phyloP scores from a whole-genome alignment of 37 sponge, comb jelly and placozoan genomes.

The Bolinopsis microptera region DNA sequence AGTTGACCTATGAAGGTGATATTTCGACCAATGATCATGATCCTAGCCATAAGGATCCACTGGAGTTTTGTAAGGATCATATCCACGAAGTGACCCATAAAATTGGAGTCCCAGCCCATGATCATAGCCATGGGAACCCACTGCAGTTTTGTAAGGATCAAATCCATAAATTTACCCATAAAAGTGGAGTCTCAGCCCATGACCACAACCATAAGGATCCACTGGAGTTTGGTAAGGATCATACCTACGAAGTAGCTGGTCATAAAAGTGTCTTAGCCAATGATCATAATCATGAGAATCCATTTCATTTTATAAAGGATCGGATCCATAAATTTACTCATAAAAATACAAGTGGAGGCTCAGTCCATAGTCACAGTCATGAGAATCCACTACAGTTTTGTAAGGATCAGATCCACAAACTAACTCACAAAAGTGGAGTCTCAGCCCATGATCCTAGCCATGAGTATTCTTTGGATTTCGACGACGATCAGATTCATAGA shows the following conservation, averaged over 20 bases:
- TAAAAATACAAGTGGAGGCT: no score
- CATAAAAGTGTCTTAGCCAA: no score
- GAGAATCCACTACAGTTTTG: background rate
- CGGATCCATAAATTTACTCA: background rate
- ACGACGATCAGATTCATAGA: background rate
- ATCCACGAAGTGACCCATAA: no score
- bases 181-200: background rate
- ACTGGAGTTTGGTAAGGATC: background rate
- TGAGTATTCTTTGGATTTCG: background rate
- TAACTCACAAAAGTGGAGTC: background rate
- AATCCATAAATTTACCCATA: background rate
- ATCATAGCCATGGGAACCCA: background rate
- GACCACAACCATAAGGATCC: background rate
- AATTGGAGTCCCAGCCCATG: no score
- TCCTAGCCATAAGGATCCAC: background rate
- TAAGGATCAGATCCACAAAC: background rate
- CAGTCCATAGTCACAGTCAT: background rate
- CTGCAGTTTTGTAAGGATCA: background rate
- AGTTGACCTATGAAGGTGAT: background rate
- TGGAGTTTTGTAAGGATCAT: no score
- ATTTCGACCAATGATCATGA: background rate
- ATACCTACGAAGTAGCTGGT: background rate
- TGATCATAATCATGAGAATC: background rate
- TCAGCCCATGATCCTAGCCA: background rate
- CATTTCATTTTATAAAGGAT: background rate